phyloP scores from a whole-genome alignment of 2,113 vertebrate species.

The Dicerorhinus sumatrensis region DNA sequence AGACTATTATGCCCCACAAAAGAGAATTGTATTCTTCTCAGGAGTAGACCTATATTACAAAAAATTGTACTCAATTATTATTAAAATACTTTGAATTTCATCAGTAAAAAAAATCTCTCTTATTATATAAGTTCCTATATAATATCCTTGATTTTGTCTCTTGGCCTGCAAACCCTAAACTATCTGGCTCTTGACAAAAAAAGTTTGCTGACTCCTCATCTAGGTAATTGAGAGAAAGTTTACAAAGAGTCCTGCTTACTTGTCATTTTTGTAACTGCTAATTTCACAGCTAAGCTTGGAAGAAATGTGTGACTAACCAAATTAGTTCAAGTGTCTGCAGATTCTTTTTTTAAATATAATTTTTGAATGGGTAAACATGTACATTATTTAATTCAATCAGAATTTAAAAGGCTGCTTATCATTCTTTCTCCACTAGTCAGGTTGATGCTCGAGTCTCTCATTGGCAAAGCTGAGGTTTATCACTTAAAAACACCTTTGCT shows the following conservation, averaged over 20 bases:
- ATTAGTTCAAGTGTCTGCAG: background rate
- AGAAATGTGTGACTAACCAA: slow-evolving; percentile 35
- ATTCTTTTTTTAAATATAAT: background rate
- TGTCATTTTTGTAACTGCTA: slow-evolving; percentile 11
- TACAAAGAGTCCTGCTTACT: background rate
- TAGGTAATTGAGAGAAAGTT: background rate
- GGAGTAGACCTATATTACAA: background rate
- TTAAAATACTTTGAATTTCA: background rate
- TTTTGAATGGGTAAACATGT: slow-evolving; percentile 46
- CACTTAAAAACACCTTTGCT: slow-evolving; percentile 67
- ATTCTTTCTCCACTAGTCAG: background rate
- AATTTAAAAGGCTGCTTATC: slow-evolving; percentile 32
- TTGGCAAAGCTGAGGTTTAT: slow-evolving; percentile 34
- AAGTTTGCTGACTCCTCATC: background rate
- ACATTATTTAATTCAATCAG: slow-evolving; percentile 38
- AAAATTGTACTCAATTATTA: background rate
- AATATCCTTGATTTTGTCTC: background rate
- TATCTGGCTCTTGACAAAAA: background rate
- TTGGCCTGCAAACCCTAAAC: background rate
- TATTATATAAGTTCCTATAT: background rate
- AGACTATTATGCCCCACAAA: background rate
- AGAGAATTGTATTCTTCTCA: background rate
- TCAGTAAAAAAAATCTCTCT: background rate
- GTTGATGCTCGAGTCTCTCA: slow-evolving; percentile 24
- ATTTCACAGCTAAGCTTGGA: slow-evolving; percentile 43